Evolutionary conservation across 2,113 vertebrate species (phyloP).

Genomic region (Phyllostomus hastatus): DNA sequence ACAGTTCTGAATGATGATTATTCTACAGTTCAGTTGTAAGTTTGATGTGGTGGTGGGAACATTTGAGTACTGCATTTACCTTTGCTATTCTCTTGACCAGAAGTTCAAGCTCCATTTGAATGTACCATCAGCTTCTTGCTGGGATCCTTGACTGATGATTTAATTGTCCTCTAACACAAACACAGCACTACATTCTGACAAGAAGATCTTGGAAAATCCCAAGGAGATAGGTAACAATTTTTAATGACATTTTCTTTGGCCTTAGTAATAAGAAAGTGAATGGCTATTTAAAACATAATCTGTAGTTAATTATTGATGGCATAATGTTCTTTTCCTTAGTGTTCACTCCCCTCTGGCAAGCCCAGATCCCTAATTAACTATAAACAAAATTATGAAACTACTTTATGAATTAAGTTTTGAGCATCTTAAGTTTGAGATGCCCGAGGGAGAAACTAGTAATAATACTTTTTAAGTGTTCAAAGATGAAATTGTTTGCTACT

Average conservation of each 20-base stretch:
- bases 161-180: not conserved
- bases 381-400: conserved; percentile 45
- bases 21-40: not conserved
- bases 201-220: conserved; percentile 31
- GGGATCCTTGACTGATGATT: not conserved
- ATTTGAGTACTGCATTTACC: not conserved
- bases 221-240: conserved; percentile 7
- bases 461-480: not conserved
- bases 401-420: conserved; percentile 33
- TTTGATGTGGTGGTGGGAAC: not conserved
- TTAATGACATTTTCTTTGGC: conserved; percentile 19
- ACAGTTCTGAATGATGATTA: not conserved
- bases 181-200: not conserved
- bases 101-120: not conserved
- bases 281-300: conserved; percentile 27
- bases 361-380: conserved; percentile 17
- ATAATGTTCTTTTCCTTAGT: conserved; percentile 3
- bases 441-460: not conserved
- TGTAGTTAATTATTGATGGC: conserved; percentile 43
- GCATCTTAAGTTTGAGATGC: conserved; percentile 1
- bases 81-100: not conserved
- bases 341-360: not conserved
- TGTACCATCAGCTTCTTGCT: not conserved
- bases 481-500: not conserved
- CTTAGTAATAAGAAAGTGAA: conserved; percentile 39